Base-by-base conservation (phyloP, 2,797 vertebrate species). In the Sebastes diploproa region DNA sequence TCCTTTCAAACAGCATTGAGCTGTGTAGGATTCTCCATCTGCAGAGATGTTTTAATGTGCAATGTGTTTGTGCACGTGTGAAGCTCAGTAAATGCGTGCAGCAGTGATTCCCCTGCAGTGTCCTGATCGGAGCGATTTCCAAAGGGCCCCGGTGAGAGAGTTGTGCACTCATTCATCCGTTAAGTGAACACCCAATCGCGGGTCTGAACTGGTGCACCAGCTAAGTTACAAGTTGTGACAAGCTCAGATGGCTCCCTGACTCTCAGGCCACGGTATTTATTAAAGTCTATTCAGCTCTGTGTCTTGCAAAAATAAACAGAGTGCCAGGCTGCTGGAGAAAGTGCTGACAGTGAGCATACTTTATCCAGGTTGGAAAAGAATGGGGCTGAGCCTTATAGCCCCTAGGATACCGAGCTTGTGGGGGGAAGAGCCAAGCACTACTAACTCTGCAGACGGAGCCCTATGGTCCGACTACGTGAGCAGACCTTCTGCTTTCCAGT, bases 211-310 rank as follows among this genome's bases (percentile, higher is more conserved):
- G 90, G 85, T 89, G 90, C 94, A 88, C 83, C 87, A 70, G 90
- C 91, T 94, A 92, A 93, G 92, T 95, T 94, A 93, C 93, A 89
- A 94, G 93, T 96, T 95, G 93, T 96, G 95, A 96, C 95, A 96
- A 93, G 95, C 94, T 94, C 91, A 90, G 95, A 94, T 92, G 93
- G 92, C 92, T 94, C 82, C 86, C 87, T 90, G 92, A 94, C 93
- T 94, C 91, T 92, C 92, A 84, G 93, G 85, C 93, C 88, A 66
- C 63, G 83, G 88, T 94, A 94, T 96, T 95, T 96, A 95, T 95
- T 92, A 89, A 91, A 93, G 92, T 93, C 95, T 92, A 95, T 96
- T 95, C 96, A 96, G 91, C 91, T 91, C 90, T 80, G 88, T 92
- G 94, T 94, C 95, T 92, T 88, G 91, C 93, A 94, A 96, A 96